Evolutionary conservation across 1,140 invertebrate genomes (phyloP), one percentile per base, ranked within the genome.

Genomic region (Paracyclopina nana): DNA sequence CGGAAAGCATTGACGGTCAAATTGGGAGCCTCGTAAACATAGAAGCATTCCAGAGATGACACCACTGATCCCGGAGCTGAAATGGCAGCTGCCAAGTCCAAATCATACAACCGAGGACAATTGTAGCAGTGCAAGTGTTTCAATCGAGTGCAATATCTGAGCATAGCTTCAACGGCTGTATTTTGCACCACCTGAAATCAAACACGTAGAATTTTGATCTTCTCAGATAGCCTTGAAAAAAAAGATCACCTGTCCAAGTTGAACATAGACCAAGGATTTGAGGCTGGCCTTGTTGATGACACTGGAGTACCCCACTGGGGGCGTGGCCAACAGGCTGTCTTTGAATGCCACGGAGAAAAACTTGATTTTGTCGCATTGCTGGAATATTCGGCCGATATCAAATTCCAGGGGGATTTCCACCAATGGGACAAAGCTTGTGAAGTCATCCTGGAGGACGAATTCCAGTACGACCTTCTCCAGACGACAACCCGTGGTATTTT

Each of bases 121-220:
- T 41, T 22, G 46, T 48, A 27, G 6, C 22, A 22, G 22, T 48
- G 46, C 5, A 48, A 48, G n/a, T 48, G 22, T 28, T 26, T 28
- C 22, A 48, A 28, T 16, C 27, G 25, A 4, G 46, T 22, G 22
- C 46, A 48, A 28, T 27, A 26, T 2, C 24, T 27, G 11, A 48
- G 28, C 3, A 48, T 48, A 2, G 29, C 46, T 6, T 22, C 25
- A 16, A 48, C 46, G 2, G 27, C 46, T 6, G 24, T 48, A 27
- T 48, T 48, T 28, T 48, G 46, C 12, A 48, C 46, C 46, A 48
- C 27, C 28, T 48, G 46, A n/a, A n/a, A n/a, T n/a, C n/a, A n/a
- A n/a, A n/a, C n/a, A n/a, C n/a, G n/a, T n/a, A n/a, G n/a, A n/a
- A n/a, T n/a, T n/a, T n/a, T n/a, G n/a, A n/a, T n/a, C n/a, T n/a